Evolutionary conservation across 2,113 vertebrate species (phyloP), one percentile per base, ranked within the genome.

Genomic region (Gymnorhina tibicen): DNA sequence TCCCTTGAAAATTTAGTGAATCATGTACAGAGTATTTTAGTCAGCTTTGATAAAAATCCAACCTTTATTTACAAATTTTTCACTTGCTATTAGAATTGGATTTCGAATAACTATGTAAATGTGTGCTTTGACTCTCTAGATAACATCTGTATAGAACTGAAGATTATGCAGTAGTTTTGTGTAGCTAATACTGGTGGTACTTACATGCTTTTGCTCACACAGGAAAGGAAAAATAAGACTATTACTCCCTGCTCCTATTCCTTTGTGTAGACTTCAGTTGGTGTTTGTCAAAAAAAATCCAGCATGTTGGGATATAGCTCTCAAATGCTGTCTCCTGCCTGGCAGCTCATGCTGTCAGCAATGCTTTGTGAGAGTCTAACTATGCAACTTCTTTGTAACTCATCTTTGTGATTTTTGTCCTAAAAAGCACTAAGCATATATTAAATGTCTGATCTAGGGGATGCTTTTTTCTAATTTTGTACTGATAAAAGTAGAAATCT

Each of bases 41-140:
- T 77, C 56, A 86, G 24, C 28, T 74, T 88, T 85, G 39, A 67
- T 53, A 46, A 17, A 77, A 88, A 18, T 62, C 47, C 47, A 90
- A 6, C 3, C 6, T 76, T 81, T 79, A 42, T 85, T 87, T 90
- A n/a, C 23, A 24, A 52, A 5, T 32, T 74, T 85, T 87, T 80
- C 2, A 3, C 84, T 88, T 89, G 22, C 62, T 78, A 7, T 52
- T 86, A 67, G 52, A 92, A 85, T 27, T 85, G 47, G 46, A 76
- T 87, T 97, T 94, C 75, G 11, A 87, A 67, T 96, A 95, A 30
- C 74, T 77, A 26, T 28, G 64, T 72, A 63, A 88, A 49, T 49
- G 18, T 5, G 17, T 87, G 47, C 13, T 78, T 86, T 78, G 16
- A 50, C 73, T 89, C 47, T 75, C 26, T 56, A 50, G 26, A n/a